phyloP scores from a whole-genome alignment of 2,797 vertebrate genomes.

The Muscicapa comitata region DNA sequence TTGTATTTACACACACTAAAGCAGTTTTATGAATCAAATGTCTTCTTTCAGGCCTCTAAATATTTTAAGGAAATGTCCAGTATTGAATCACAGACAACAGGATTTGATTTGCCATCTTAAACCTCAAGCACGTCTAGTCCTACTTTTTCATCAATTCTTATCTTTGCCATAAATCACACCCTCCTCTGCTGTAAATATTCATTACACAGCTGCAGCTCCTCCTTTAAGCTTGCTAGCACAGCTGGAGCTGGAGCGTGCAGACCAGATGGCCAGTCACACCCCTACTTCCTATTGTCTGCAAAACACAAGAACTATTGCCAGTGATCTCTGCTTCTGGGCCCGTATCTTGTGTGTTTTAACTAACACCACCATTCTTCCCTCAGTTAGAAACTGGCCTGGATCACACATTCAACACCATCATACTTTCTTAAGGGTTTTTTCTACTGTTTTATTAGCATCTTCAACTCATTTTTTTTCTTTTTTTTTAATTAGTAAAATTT shows the following conservation, averaged over 20 bases:
- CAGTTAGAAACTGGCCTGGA: background rate
- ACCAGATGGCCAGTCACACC: constrained; percentile 46
- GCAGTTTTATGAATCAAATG: background rate
- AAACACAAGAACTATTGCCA: background rate
- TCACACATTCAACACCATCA: background rate
- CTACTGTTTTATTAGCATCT: background rate
- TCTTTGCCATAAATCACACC: constrained; percentile 13
- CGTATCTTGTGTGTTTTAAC: background rate
- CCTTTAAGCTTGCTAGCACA: constrained; percentile 28
- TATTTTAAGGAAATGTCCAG: background rate
- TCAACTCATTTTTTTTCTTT: background rate
- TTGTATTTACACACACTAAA: background rate
- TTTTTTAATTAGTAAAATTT: background rate
- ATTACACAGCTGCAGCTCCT: constrained; percentile 51
- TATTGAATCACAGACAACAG: background rate
- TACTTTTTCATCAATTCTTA: background rate
- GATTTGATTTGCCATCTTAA: background rate
- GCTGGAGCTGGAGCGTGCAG: constrained; percentile 31
- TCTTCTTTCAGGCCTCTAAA: background rate
- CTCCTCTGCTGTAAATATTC: background rate
- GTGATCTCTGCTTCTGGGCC: background rate
- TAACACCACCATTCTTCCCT: background rate
- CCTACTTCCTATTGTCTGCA: constrained; percentile 34
- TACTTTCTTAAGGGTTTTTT: background rate
- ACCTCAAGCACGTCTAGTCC: background rate